A percentile compares a stretch with the other conserved stretches of the same genome.
phyloP scores from a whole-genome alignment of 2,888 invertebrate species.

The Heteropelma amictum region DNA sequence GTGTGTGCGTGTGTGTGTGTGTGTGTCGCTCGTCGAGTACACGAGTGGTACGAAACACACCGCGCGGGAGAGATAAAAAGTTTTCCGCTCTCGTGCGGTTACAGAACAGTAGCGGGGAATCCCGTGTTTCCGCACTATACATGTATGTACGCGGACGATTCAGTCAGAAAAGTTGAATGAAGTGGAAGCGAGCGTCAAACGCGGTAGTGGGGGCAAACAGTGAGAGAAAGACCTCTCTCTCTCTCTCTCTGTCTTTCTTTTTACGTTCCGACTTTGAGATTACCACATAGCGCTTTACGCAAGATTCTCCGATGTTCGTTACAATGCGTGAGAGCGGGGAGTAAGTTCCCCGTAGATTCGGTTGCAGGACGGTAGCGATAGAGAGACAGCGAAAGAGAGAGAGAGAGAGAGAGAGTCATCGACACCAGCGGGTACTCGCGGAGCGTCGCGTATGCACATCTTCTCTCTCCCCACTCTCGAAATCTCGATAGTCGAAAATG shows the following conservation, averaged over 20 bases:
- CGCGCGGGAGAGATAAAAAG: neutral
- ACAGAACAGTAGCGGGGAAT: neutral
- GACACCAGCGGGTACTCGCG: conserved; percentile 44
- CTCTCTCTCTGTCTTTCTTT: no score
- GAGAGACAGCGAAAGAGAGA: neutral
- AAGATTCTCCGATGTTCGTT: neutral
- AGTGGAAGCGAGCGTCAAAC: conserved; percentile 32
- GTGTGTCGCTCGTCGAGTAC: no score
- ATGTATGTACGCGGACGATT: neutral
- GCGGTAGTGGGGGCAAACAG: conserved; percentile 19
- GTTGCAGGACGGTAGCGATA: conserved; percentile 1
- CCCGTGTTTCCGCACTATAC: neutral
- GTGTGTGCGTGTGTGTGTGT: no score
- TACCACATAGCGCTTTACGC: conserved; percentile 23
- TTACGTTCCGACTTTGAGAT: conserved; percentile 22
- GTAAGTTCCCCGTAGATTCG: conserved; percentile 25
- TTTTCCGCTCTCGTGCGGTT: neutral
- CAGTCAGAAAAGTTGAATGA: conserved; percentile 52
- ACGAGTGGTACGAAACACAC: no score
- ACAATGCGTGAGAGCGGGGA: conserved; percentile 7
- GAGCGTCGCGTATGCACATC: conserved; percentile 36
- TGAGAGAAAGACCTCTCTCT: neutral
- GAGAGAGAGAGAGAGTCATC: conserved; percentile 39
- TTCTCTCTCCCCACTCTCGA: conserved; percentile 25
- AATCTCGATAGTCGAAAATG: conserved; percentile 55